These are phyloP conservation scores for Holcopasites calliopsidis DNA, from an alignment of 1,140 invertebrate species.

Conservation along the genomic window DNA sequence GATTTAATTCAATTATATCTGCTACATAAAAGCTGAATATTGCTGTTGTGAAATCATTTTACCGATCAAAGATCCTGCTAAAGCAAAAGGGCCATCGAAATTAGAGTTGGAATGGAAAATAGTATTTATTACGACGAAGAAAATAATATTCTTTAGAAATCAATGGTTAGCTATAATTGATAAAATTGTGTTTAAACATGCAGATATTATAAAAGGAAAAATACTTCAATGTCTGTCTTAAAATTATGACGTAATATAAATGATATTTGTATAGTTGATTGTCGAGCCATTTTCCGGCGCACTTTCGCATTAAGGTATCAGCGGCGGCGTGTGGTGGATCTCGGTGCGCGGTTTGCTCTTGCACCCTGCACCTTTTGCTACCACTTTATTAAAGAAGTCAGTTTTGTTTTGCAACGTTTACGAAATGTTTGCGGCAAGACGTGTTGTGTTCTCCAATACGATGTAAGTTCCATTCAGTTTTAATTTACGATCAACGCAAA, in stretches of 20 bases:
- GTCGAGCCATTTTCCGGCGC: not conserved
- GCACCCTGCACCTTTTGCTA: not conserved
- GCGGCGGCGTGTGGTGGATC: not conserved
- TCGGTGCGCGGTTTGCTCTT: not conserved
- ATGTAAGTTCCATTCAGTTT: conserved; percentile 58
- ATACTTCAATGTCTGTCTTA: not conserved
- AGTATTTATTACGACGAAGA: not conserved
- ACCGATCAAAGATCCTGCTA: conserved; percentile 32
- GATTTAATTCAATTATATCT: conserved; percentile 26
- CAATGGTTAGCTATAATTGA: not conserved
- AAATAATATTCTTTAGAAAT: not conserved
- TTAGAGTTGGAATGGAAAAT: not conserved
- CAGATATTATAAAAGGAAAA: not conserved
- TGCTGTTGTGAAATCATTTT: conserved; percentile 16
- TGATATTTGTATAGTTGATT: not conserved
- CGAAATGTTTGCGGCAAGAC: conserved; percentile 66
- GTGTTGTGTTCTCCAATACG: conserved; percentile 49
- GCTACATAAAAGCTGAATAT: conserved; percentile 3
- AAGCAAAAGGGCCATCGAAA: no score
- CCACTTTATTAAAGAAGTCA: not conserved
- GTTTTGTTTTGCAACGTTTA: not conserved
- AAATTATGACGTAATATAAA: conserved; percentile 7
- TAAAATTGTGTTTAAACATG: not conserved
- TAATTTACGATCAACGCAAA: not conserved
- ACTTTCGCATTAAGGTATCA: not conserved